Base-by-base conservation (phyloP, 2,888 invertebrate genomes). In the Tupiocoris notatus region DNA sequence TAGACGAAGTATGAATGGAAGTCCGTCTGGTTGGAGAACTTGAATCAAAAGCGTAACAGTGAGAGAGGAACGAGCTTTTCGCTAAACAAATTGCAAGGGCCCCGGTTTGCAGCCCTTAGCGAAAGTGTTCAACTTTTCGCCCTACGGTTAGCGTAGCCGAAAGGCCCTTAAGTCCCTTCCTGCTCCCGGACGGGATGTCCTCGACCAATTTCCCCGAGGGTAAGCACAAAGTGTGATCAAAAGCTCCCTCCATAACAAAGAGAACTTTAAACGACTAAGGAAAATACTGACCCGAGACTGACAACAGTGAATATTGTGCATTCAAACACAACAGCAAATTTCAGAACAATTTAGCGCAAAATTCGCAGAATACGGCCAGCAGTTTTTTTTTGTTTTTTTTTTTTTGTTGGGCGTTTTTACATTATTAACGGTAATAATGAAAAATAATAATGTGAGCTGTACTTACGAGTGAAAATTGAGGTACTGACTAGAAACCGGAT, bases 401-500 rank as follows among this genome's bases (percentile, higher is more conserved):
- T n/a, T n/a, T n/a, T n/a, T n/a, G n/a, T n/a, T n/a, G n/a, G n/a
- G n/a, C n/a, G n/a, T n/a, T n/a, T n/a, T n/a, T n/a, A n/a, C n/a
- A n/a, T n/a, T n/a, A n/a, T n/a, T n/a, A n/a, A n/a, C n/a, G n/a
- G n/a, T n/a, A n/a, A n/a, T n/a, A n/a, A n/a, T n/a, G n/a, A n/a
- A n/a, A n/a, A n/a, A n/a, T n/a, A n/a, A n/a, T n/a, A n/a, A 39
- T 39, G 39, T 7, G 12, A 39, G n/a, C 23, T 39, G 20, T 65
- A 75, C 75, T 75, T 58, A 75, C 75, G 18, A 64, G 64, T 22
- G 20, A 58, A 65, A 75, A 74, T 75, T 3, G 58, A 66, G 56
- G 75, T 65, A 65, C 75, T 65, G 75, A 75, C 75, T 75, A 75
- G 65, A 75, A 65, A 65, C 75, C 58, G 65, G 64, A 25, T 75